These are phyloP conservation scores for Thripadectes ignobilis DNA, from an alignment of 2,797 vertebrate genomes.

Conservation along the genomic window DNA sequence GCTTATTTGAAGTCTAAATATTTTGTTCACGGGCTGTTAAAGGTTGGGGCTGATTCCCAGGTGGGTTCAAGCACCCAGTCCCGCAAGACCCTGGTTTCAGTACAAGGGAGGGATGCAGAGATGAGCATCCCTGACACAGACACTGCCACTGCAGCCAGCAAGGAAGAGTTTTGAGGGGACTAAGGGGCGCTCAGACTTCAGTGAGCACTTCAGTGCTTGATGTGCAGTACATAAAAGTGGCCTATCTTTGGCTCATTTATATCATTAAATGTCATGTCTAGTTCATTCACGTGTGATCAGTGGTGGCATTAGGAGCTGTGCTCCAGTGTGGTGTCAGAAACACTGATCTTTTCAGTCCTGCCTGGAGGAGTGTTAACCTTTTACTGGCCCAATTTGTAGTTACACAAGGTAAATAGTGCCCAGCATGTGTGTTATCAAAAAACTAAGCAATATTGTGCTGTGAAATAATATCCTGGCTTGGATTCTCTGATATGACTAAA, in stretches of 20 bases:
- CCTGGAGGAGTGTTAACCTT: not conserved
- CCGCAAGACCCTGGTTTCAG: fast-evolving
- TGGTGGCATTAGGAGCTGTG: not conserved
- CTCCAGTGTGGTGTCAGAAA: not conserved
- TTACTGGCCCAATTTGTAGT: not conserved
- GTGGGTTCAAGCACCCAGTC: not conserved
- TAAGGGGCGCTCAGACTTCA: not conserved
- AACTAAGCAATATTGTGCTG: not conserved
- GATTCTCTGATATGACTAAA: not conserved
- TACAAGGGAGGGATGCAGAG: not conserved
- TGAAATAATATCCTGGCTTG: not conserved
- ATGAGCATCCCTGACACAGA: fast-evolving
- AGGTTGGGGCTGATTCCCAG: not conserved
- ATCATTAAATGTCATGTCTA: not conserved
- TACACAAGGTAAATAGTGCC: not conserved
- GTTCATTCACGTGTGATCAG: not conserved
- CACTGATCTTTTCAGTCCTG: not conserved
- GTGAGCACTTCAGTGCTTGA: not conserved
- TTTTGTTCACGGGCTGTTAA: not conserved
- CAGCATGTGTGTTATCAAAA: not conserved
- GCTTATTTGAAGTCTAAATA: not conserved
- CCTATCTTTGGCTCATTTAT: not conserved
- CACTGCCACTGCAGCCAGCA: not conserved
- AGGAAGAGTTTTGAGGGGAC: not conserved
- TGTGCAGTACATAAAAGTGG: not conserved